Conservation (phyloP, 2,797 vertebrate species). For the Chiloscyllium punctatum region DNA sequence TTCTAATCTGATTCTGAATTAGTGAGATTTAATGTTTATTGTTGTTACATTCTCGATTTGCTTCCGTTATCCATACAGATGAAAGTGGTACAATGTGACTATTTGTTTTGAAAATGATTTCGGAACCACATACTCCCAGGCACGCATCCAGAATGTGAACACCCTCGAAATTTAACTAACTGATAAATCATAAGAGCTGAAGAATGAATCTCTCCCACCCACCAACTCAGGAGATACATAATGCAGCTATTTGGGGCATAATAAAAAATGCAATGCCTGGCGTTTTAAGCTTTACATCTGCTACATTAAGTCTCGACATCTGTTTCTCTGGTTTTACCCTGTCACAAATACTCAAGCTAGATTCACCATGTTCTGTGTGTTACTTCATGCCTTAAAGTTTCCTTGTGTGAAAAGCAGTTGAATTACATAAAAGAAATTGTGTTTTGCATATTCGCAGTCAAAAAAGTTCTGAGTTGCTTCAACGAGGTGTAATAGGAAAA, state of each 20-base stretch:
- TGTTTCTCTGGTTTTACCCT: conserved; percentile 1
- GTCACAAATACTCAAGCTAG: neutral
- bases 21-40: neutral
- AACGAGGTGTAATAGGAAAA: neutral
- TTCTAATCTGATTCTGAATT: neutral
- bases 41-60: neutral
- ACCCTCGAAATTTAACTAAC: neutral
- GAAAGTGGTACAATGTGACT: neutral
- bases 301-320: conserved; percentile 31
- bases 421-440: neutral
- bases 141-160: too few species aligned
- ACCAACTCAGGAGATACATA: neutral
- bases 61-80: neutral
- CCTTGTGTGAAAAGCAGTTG: neutral
- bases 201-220: neutral
- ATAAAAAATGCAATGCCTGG: conserved; percentile 28
- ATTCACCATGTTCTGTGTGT: neutral
- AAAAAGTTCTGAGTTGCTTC: neutral
- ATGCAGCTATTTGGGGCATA: neutral
- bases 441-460: neutral
- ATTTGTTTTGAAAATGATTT: neutral
- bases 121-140: neutral
- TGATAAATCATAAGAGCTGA: conserved; percentile 4
- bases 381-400: neutral
- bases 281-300: neutral